phyloP scores from a whole-genome alignment of 2,113 vertebrate genomes.

The Nerophis ophidion region DNA sequence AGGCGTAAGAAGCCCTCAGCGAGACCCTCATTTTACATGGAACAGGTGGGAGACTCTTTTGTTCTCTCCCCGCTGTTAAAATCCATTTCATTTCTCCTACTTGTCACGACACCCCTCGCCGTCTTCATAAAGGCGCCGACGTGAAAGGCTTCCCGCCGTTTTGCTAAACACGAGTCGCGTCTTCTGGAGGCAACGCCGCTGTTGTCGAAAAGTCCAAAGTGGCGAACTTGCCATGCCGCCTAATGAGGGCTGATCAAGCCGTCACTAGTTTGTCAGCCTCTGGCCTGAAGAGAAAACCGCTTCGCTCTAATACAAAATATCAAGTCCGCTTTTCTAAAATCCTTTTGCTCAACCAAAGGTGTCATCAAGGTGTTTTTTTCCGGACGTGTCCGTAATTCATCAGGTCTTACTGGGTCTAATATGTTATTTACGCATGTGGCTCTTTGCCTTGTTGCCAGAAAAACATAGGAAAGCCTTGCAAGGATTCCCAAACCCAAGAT shows the following conservation, averaged over 20 bases:
- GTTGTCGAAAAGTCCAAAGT: conserved; percentile 58
- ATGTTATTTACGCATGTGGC: conserved; percentile 71
- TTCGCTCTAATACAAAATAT: conserved; percentile 22
- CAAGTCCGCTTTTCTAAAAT: conserved; percentile 17
- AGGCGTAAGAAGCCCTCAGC: conserved; percentile 69
- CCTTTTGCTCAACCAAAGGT: conserved; percentile 38
- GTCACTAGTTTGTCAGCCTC: conserved; percentile 41
- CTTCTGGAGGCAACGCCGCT: conserved; percentile 39
- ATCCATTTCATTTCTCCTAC: conserved; percentile 73
- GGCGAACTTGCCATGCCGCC: conserved; percentile 41
- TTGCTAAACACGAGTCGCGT: conserved; percentile 51
- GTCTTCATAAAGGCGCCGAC: conserved; percentile 47
- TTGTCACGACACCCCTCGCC: conserved; percentile 67
- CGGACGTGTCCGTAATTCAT: conserved; percentile 68
- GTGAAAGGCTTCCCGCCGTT: conserved; percentile 50
- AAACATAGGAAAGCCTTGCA: conserved; percentile 65
- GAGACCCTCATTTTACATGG: conserved; percentile 75
- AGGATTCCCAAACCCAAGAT: conserved; percentile 62
- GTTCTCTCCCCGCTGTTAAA: conserved; percentile 77
- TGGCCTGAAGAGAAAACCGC: conserved; percentile 31
- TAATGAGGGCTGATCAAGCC: conserved; percentile 19
- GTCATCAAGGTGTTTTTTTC: conserved; percentile 60
- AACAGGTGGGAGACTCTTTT: conserved; percentile 77
- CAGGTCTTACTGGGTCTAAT: conserved; percentile 67
- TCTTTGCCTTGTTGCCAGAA: conserved; percentile 66